Evolutionary conservation across 1,140 invertebrate genomes (phyloP).

Genomic region (Zeugodacus cucurbitae): DNA sequence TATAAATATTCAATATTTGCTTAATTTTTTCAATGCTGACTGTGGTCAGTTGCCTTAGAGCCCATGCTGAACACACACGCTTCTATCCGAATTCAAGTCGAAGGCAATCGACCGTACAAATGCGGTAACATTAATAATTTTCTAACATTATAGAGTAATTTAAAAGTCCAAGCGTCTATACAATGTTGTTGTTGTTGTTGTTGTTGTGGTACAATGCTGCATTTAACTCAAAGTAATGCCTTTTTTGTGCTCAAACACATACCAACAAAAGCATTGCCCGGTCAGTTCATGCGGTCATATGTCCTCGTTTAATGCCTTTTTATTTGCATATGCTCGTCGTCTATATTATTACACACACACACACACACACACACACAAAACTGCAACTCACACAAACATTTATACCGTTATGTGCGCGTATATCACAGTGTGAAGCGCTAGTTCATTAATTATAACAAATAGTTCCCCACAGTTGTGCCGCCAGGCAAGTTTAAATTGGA

Average conservation of each 20-base stretch:
- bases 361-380: neutral
- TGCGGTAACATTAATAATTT: conserved; percentile 16
- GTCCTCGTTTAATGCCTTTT: neutral
- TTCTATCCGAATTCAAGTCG: neutral
- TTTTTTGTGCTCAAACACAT: neutral
- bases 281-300: neutral
- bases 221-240: neutral
- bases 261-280: too few relatives aligned
- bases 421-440: neutral
- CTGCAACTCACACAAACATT: neutral
- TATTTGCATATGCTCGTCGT: neutral
- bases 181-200: too few relatives aligned
- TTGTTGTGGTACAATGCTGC: neutral
- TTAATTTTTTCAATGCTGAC: too few relatives aligned
- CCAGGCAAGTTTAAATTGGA: neutral
- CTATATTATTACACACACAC: too few relatives aligned
- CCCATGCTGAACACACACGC: too few relatives aligned
- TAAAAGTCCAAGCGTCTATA: neutral
- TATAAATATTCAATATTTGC: too few relatives aligned
- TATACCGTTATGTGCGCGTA: neutral
- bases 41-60: neutral
- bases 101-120: neutral
- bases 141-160: neutral
- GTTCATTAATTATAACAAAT: conserved; percentile 29
- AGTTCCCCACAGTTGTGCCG: neutral